Percentiles rank a stretch among this genome's conserved stretches.
These are phyloP conservation scores for Melieria crassipennis DNA, from an alignment of 2,888 invertebrate genomes.

Conservation along the genomic window DNA sequence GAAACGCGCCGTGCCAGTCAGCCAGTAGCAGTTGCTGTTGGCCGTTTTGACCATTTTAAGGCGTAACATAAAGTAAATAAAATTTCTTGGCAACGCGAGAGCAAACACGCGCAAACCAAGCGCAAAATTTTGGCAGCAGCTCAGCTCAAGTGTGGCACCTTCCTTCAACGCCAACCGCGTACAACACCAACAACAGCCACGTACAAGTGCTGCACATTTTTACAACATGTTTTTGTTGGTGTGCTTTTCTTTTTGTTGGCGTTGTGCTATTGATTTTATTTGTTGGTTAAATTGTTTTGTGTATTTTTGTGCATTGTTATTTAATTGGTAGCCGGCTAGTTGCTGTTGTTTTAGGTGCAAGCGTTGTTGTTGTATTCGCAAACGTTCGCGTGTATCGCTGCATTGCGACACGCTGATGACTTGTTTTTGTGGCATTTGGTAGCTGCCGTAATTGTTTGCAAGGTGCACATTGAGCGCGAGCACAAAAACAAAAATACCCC, in stretches of 20 bases:
- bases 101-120: no score
- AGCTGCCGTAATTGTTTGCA: not conserved
- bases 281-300: not conserved
- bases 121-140: no score
- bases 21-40: not conserved
- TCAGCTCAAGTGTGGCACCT: no score
- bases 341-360: conserved; percentile 1
- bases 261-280: conserved; percentile 18
- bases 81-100: not conserved
- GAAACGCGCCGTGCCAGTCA: not conserved
- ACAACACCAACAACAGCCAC: no score
- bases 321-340: conserved; percentile 18
- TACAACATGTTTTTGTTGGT: not conserved
- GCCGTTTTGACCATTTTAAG: conserved; percentile 2
- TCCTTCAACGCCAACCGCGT: no score
- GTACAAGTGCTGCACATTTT: no score
- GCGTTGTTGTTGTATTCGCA: conserved; percentile 1
- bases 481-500: not conserved
- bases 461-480: not conserved
- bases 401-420: not conserved
- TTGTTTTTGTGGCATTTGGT: conserved; percentile 6
- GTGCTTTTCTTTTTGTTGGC: not conserved
- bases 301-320: conserved; percentile 8
- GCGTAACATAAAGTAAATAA: not conserved
- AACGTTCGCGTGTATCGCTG: not conserved